These are phyloP conservation scores for Pan paniscus DNA, from an alignment of 2,113 vertebrate species.

Conservation along the genomic window DNA sequence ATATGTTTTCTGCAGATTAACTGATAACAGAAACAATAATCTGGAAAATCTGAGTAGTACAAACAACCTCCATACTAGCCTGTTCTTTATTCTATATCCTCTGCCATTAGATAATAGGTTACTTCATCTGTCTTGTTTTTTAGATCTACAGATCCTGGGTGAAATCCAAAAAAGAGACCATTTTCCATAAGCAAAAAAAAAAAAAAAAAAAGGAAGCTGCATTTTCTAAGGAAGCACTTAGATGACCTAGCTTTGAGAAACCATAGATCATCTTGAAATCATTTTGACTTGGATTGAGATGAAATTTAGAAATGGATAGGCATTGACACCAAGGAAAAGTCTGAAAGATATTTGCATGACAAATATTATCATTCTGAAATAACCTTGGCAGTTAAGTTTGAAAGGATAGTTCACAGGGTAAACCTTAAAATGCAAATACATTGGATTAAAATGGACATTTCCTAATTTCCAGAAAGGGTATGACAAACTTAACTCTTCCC, in stretches of 20 bases:
- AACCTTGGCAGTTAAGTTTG: neutral
- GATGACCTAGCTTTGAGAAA: neutral
- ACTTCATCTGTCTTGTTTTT: neutral
- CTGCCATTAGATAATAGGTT: neutral
- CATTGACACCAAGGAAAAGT: neutral
- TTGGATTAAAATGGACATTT: neutral
- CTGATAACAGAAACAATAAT: neutral
- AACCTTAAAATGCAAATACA: neutral
- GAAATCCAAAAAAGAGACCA: neutral
- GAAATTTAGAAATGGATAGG: neutral
- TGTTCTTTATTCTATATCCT: neutral
- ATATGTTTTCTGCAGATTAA: neutral
- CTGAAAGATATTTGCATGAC: neutral
- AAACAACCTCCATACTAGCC: neutral
- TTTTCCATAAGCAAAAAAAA: conserved; percentile 36
- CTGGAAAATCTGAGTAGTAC: neutral
- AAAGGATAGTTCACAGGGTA: neutral
- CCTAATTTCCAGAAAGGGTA: neutral
- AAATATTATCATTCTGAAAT: conserved; percentile 34
- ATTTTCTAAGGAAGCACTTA: conserved; percentile 10
- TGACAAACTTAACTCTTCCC: neutral
- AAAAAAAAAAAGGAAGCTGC: neutral
- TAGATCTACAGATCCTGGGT: neutral
- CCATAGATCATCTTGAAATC: conserved; percentile 12
- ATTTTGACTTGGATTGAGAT: conserved; percentile 6